These are phyloP conservation scores for Zoanthus sansibaricus DNA, from an alignment of 92 coral and sea anemone genomes.

Conservation along the genomic window DNA sequence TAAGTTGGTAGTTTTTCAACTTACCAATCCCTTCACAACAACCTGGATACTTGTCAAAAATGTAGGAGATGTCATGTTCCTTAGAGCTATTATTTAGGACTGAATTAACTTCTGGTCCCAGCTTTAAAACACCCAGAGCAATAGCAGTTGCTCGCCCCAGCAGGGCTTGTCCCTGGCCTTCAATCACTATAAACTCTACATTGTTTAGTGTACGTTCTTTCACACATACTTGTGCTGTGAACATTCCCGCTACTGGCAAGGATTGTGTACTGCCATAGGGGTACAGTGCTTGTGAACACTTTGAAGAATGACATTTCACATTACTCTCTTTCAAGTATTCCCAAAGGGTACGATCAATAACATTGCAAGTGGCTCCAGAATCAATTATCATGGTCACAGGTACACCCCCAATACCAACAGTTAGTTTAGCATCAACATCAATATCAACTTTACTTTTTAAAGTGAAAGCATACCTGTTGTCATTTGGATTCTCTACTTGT, in stretches of 20 bases:
- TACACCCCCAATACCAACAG: slow-evolving; percentile 42
- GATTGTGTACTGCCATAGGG: slow-evolving; percentile 31
- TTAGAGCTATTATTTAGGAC: neutral
- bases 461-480: neutral
- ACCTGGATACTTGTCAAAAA: slow-evolving; percentile 44
- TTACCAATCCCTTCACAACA: slow-evolving; percentile 37
- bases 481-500: neutral
- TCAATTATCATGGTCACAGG: slow-evolving; percentile 50
- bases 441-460: slow-evolving; percentile 17
- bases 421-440: slow-evolving; percentile 8
- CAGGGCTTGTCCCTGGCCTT: slow-evolving; percentile 54
- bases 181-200: slow-evolving; percentile 57
- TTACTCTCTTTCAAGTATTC: slow-evolving; percentile 51
- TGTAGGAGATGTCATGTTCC: neutral
- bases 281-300: slow-evolving; percentile 17
- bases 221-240: slow-evolving; percentile 50
- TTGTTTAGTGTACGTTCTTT: slow-evolving; percentile 28
- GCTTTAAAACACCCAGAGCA: slow-evolving; percentile 39
- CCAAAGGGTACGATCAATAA: slow-evolving; percentile 45
- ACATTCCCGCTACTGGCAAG: slow-evolving; percentile 33
- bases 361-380: slow-evolving; percentile 56
- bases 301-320: slow-evolving; percentile 34
- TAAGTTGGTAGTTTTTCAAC: neutral
- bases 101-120: slow-evolving; percentile 29
- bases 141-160: slow-evolving; percentile 60